Conservation (phyloP, 2,888 invertebrate genomes). For the Rhagophthalmus giganteus region DNA sequence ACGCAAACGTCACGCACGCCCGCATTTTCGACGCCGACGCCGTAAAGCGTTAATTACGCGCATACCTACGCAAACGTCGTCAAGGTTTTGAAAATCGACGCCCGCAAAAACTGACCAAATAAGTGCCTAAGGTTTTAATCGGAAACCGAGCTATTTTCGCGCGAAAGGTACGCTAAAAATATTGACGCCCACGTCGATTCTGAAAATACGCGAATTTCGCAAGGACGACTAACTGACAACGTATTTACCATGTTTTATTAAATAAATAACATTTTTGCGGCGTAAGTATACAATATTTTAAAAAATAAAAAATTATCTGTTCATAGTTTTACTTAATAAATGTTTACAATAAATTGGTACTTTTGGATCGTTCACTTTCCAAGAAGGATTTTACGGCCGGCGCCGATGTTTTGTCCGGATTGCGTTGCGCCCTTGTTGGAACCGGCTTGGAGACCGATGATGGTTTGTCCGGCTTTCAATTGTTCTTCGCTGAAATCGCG, state of each 20-base stretch:
- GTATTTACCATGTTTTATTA: slow-evolving; percentile 29
- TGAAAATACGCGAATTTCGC: too few species aligned
- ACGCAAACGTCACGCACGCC: too few species aligned
- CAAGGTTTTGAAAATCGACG: too few species aligned
- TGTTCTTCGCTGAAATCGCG: slow-evolving; percentile 93
- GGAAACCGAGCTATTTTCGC: too few species aligned
- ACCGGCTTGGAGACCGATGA: slow-evolving; percentile 94
- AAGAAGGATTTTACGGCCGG: slow-evolving; percentile 85
- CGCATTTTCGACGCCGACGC: too few species aligned
- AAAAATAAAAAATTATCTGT: slow-evolving; percentile 6
- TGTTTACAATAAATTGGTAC: not conserved
- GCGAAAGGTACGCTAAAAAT: too few species aligned
- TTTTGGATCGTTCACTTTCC: slow-evolving; percentile 67
- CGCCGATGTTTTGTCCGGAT: slow-evolving; percentile 87
- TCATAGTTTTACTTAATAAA: not conserved
- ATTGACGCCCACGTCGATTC: too few species aligned
- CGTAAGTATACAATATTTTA: slow-evolving; percentile 13
- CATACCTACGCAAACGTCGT: too few species aligned
- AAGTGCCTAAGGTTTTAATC: too few species aligned
- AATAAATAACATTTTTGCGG: slow-evolving; percentile 36
- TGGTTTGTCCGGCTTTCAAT: slow-evolving; percentile 81
- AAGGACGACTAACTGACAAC: too few species aligned
- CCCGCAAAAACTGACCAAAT: too few species aligned
- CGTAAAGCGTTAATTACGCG: too few species aligned
- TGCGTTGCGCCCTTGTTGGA: slow-evolving; percentile 95